phyloP scores from a whole-genome alignment of 2,113 vertebrate genomes.

The Pedionomus torquatus region DNA sequence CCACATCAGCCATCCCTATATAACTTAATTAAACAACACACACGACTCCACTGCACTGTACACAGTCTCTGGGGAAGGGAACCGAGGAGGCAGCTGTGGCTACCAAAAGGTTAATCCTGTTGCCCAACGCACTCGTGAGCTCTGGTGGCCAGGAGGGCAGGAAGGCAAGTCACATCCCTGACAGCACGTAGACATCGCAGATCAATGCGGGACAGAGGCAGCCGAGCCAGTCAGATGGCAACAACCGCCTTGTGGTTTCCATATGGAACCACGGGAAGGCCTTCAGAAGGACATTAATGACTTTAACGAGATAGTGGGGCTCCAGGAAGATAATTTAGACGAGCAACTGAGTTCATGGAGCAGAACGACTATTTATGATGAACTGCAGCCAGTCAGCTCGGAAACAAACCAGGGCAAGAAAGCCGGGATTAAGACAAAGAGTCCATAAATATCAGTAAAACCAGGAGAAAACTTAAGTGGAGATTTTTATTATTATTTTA shows the following conservation, averaged over 20 bases:
- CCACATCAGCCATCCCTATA: background rate
- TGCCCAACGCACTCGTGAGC: background rate
- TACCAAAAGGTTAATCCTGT: background rate
- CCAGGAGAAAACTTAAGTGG: background rate
- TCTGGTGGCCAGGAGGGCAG: background rate
- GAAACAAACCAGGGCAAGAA: background rate
- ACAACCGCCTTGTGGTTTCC: background rate
- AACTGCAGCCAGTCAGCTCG: background rate
- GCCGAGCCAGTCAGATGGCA: background rate
- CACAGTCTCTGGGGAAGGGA: background rate
- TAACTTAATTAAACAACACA: background rate
- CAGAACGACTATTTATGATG: background rate
- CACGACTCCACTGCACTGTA: background rate
- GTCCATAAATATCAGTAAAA: background rate
- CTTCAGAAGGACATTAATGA: background rate
- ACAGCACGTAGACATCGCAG: background rate
- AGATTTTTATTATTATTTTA: background rate
- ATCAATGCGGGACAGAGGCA: background rate
- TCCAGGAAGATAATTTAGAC: background rate
- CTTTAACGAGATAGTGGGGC: background rate
- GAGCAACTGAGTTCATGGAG: background rate
- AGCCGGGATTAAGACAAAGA: background rate
- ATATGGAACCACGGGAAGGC: background rate
- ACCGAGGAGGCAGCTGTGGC: background rate
- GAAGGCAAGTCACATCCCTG: background rate